Evolutionary conservation across 2,113 vertebrate species (phyloP).

Genomic region (Cebus imitator): DNA sequence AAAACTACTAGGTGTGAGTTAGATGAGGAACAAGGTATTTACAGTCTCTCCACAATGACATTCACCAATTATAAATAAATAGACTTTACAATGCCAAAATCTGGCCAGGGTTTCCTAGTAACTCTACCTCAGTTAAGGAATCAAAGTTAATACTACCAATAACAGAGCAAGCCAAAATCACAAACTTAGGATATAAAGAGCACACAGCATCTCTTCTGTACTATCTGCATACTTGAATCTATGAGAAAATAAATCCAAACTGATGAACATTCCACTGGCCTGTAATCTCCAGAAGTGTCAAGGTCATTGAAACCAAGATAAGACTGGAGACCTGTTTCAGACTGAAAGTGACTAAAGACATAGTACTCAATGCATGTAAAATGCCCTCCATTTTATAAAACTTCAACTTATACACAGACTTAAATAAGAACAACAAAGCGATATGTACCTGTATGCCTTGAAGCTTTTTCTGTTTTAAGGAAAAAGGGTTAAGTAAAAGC

Average conservation of each 20-base stretch:
- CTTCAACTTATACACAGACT: neutral
- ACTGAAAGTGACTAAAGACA: neutral
- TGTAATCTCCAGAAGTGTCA: neutral
- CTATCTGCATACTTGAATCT: neutral
- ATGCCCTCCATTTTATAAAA: neutral
- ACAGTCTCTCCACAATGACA: neutral
- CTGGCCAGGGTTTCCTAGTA: neutral
- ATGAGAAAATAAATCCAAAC: neutral
- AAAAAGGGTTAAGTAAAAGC: slow-evolving; percentile 1
- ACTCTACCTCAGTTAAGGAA: neutral
- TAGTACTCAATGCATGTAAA: neutral
- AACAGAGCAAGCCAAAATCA: neutral
- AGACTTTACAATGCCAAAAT: neutral
- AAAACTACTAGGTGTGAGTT: neutral
- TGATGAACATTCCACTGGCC: neutral
- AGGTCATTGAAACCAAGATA: neutral
- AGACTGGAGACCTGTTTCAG: neutral
- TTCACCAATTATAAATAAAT: neutral
- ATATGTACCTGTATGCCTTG: neutral
- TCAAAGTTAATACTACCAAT: neutral
- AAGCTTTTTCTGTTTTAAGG: neutral
- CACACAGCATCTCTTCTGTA: neutral
- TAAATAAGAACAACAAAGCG: neutral
- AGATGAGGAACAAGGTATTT: neutral
- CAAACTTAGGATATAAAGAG: neutral